Evolutionary conservation across 2,797 vertebrate genomes (phyloP).

Genomic region (Sparus aurata): DNA sequence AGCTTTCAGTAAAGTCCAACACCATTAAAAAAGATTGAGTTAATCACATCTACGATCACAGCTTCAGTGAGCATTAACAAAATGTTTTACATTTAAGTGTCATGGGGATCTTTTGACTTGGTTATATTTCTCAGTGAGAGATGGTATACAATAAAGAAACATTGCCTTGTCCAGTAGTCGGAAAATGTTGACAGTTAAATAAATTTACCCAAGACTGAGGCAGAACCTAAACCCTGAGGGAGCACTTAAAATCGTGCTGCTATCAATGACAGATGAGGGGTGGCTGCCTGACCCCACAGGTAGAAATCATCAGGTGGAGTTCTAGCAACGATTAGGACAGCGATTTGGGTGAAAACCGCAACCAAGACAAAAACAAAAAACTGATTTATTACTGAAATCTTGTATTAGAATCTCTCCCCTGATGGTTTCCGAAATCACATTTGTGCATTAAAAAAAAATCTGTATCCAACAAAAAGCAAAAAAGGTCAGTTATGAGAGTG

Average conservation of each 20-base stretch:
- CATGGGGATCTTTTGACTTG: background rate
- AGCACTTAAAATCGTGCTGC: slow-evolving; percentile 30
- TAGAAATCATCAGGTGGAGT: background rate
- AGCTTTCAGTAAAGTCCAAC: background rate
- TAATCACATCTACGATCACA: background rate
- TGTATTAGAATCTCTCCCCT: slow-evolving; percentile 1
- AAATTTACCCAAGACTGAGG: background rate
- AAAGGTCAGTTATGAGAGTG: slow-evolving; percentile 9
- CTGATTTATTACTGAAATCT: background rate
- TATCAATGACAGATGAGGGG: background rate
- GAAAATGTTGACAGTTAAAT: slow-evolving; percentile 31
- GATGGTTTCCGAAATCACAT: slow-evolving; percentile 1
- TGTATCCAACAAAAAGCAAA: background rate
- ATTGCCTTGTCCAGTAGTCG: background rate
- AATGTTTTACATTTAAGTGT: slow-evolving; percentile 7
- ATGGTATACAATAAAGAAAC: background rate
- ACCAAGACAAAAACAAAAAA: background rate
- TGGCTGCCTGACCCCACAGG: background rate
- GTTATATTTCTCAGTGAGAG: slow-evolving; percentile 1
- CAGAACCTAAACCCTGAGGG: background rate
- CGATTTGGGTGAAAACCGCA: background rate
- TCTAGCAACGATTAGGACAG: background rate
- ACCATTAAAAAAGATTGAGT: slow-evolving; percentile 1
- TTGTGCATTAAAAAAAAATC: background rate
- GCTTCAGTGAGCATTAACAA: slow-evolving; percentile 4